These are phyloP conservation scores for Chionoecetes opilio DNA, from an alignment of 1,140 invertebrate genomes.

Conservation along the genomic window DNA sequence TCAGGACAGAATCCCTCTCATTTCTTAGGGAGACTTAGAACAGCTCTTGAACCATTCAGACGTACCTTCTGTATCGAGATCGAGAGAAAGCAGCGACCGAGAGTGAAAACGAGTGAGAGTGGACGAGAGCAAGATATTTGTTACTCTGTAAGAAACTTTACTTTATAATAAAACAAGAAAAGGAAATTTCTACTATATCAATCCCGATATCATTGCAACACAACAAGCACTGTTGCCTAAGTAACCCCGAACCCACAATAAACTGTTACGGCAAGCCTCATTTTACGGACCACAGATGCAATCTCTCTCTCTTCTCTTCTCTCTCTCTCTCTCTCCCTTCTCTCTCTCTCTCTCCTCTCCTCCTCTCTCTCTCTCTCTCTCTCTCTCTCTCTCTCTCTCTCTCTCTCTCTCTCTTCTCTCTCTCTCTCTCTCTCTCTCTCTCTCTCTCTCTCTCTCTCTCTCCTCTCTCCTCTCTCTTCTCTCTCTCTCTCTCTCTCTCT, in stretches of 20 bases:
- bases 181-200: background rate
- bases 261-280: no score
- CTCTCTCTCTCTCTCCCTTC: background rate
- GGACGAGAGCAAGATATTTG: no score
- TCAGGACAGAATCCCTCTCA: no score
- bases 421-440: constrained; percentile 42
- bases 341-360: constrained; percentile 36
- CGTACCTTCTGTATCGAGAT: no score
- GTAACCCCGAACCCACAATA: no score
- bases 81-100: no score
- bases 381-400: no score
- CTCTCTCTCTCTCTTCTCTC: background rate
- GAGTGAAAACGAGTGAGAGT: no score
- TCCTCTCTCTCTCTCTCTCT: background rate
- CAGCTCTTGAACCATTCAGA: no score
- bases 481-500: background rate
- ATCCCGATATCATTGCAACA: background rate
- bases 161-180: background rate
- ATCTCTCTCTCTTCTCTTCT: background rate
- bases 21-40: no score
- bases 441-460: background rate
- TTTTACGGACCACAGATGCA: no score
- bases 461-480: background rate
- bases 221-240: background rate
- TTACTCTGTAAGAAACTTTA: no score